Evolutionary conservation across 2,888 invertebrate species (phyloP), one percentile per base, ranked within the genome.

Genomic region (Clunio marinus): DNA sequence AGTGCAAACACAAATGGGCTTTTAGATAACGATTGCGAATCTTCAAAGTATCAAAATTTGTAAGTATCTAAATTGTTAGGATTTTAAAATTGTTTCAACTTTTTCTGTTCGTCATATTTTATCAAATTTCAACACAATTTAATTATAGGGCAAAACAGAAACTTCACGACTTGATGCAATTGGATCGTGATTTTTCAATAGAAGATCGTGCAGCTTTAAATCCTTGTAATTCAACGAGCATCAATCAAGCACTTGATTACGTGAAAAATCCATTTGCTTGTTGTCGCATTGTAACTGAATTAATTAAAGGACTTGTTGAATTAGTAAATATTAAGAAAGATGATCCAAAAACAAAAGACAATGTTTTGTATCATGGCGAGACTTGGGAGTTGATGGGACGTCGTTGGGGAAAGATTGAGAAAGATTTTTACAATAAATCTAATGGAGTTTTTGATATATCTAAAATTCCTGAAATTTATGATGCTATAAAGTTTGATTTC

Each of bases 401-500:
- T 20, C 84, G 98, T 13, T 98, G 98, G 98, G 92, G 93, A 46
- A 98, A 98, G 80, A 91, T 98, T 68, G 95, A 97, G 76, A 97
- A 98, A 78, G 99, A 99, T 78, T 99, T 99, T 77, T 92, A 90
- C 74, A 90, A 92, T 0, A 96, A 96, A 78, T 91, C 89, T 74
- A 91, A 90, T 73, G 13, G 45, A n/a, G 85, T 88, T 41, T 99
- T 91, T 78, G 99, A 99, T 77, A 98, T 99, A 74, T 97, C 96
- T 4, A 99, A 99, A 81, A 94, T 99, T 70, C 98, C 99, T 0
- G 99, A 99, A 77, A 99, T 99, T 72, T 99, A 99, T 76, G 99
- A 99, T 81, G 98, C 98, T 77, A 98, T 99, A 74, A 99, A 99
- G 77, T 99, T 96, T 76, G 99, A 99, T 80, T 81, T 98, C 72